Base-by-base conservation (phyloP, 2,113 vertebrate genomes). In the Apeltes quadracus region DNA sequence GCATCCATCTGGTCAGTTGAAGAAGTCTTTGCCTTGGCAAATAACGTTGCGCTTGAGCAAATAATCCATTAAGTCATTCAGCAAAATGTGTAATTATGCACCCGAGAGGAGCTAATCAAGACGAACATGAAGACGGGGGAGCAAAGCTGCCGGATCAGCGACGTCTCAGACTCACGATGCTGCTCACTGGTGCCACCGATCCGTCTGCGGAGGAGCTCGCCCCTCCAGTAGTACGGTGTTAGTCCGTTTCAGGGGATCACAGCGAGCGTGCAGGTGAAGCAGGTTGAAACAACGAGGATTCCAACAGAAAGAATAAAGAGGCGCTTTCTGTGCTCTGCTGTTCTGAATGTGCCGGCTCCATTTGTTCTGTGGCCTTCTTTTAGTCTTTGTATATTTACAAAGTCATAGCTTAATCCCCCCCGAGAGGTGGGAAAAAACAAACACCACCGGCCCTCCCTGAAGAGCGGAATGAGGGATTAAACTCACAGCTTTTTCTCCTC, bases 401-500 rank as follows among this genome's bases (percentile, higher is more conserved):
- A 81, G 53, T 46, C 67, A 44, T 38, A 53, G 66, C 56, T 68
- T 88, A 83, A 87, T 87, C n/a, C n/a, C 82, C 82, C n/a, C n/a
- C 3, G n/a, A 39, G 16, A 62, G 20, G 46, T n/a, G 7, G 5
- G 11, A 29, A 27, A 53, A 27, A 7, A 27, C 72, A 69, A 81
- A 32, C 43, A 70, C 61, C 77, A 73, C 65, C 72, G 57, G 72
- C 82, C 38, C 56, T 77, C 58, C 62, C 74, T 38, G 23, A 65
- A 61, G 86, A 83, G 71, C 54, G 43, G 63, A 54, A 66, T 55
- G 34, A 75, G 20, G 75, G 76, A 90, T 90, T 81, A 78, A 80
- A 75, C 67, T 56, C 53, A 41, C 68, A 82, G 69, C 70, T 43
- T 69, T 34, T 62, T n/a, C n/a, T 61, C 57, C 65, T 72, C 75